Evolutionary conservation across 2,797 vertebrate genomes (phyloP).

Genomic region (Malurus leucopterus): DNA sequence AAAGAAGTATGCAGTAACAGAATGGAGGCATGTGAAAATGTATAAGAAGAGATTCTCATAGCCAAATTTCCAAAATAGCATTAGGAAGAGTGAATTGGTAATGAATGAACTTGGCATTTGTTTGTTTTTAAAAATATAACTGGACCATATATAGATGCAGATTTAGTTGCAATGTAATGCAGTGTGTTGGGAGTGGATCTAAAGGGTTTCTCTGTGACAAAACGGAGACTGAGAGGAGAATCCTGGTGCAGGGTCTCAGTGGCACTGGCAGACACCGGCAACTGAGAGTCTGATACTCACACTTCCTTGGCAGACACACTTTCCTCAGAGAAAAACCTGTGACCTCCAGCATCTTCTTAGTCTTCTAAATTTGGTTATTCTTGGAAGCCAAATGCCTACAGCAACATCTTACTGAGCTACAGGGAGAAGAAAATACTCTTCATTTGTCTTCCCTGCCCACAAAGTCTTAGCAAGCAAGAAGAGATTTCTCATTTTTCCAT

Average conservation of each 20-base stretch:
- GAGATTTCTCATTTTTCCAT: neutral
- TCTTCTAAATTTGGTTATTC: neutral
- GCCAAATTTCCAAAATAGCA: neutral
- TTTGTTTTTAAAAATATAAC: neutral
- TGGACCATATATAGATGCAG: too few relatives aligned
- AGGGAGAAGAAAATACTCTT: neutral
- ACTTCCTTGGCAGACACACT: neutral
- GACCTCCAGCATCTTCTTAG: neutral
- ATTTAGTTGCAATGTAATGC: neutral
- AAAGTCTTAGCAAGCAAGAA: neutral
- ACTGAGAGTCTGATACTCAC: neutral
- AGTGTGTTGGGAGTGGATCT: neutral
- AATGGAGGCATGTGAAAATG: neutral
- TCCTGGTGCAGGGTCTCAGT: rapidly evolving
- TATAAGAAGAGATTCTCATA: neutral
- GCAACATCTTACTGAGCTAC: neutral
- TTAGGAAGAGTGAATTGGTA: neutral
- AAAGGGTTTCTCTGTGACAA: neutral
- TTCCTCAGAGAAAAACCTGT: neutral
- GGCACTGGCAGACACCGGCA: too few relatives aligned
- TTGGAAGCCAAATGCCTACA: neutral
- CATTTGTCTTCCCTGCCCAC: neutral
- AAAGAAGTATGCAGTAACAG: neutral
- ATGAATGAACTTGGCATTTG: neutral
- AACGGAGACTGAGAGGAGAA: neutral